phyloP scores from a whole-genome alignment of 2,797 vertebrate species.

The Simalia tracyae region DNA sequence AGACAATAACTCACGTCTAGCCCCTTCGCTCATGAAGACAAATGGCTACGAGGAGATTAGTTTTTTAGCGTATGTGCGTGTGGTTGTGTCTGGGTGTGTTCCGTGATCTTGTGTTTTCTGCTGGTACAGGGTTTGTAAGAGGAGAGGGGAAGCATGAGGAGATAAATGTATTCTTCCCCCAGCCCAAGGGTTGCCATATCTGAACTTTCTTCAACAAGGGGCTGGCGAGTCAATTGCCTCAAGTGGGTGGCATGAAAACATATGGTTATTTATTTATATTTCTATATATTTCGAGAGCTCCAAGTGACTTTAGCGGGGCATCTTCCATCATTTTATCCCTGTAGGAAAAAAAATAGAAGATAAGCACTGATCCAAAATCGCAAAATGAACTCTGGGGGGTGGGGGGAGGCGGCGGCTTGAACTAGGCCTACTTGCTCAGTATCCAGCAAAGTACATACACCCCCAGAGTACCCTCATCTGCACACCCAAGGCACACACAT shows the following conservation, averaged over 20 bases:
- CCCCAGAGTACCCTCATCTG: neutral
- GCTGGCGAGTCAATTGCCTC: neutral
- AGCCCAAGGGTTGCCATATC: neutral
- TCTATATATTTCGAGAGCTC: neutral
- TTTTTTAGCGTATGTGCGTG: neutral
- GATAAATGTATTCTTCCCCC: neutral
- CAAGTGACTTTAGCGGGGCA: neutral
- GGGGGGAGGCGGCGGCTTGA: neutral
- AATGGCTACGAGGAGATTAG: constrained; percentile 2
- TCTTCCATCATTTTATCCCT: neutral
- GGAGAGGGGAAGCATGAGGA: neutral
- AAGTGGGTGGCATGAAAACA: neutral
- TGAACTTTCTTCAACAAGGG: neutral
- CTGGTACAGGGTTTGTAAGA: neutral
- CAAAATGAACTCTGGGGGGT: neutral
- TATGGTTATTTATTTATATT: neutral
- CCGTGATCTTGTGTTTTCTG: neutral
- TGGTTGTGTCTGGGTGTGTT: neutral
- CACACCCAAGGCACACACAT: too few species aligned
- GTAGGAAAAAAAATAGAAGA: neutral
- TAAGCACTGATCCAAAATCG: neutral
- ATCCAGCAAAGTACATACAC: neutral
- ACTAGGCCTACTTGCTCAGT: neutral
- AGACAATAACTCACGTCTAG: constrained; percentile 5
- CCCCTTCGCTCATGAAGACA: constrained; percentile 16